Evolutionary conservation across 1,140 invertebrate genomes (phyloP).

Genomic region (Coenobita brevimanus): DNA sequence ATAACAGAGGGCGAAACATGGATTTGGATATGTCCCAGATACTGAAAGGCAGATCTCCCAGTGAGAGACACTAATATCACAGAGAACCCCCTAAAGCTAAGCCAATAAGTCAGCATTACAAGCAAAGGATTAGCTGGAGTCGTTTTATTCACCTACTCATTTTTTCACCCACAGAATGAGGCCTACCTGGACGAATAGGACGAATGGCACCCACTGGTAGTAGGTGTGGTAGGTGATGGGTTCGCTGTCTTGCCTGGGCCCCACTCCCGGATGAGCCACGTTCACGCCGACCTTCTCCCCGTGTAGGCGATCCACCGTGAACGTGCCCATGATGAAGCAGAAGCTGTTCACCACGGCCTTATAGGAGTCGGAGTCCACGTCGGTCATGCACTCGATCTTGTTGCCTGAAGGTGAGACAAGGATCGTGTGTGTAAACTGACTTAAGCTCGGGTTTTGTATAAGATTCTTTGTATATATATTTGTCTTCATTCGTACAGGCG

Average conservation of each 20-base stretch:
- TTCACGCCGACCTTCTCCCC: conserved; percentile 37
- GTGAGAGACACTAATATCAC: no score
- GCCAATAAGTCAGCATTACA: no score
- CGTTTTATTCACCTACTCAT: no score
- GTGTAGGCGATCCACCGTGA: conserved; percentile 76
- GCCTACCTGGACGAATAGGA: conserved; percentile 72
- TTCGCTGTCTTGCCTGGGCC: conserved; percentile 71
- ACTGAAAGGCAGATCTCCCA: no score
- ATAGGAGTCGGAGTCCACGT: conserved; percentile 79
- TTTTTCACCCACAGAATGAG: no score
- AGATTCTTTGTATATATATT: no score
- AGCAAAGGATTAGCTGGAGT: no score
- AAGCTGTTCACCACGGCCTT: conserved; percentile 75
- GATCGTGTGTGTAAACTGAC: not conserved
- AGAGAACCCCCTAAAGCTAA: no score
- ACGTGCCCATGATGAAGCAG: conserved; percentile 75
- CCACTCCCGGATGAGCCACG: conserved; percentile 72
- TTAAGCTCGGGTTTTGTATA: no score
- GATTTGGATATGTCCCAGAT: no score
- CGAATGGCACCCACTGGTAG: conserved; percentile 74
- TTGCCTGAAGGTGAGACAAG: conserved; percentile 77
- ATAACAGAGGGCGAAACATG: no score
- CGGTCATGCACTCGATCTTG: conserved; percentile 91
- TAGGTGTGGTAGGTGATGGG: conserved; percentile 70
- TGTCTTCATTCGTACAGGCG: no score